Base-by-base conservation (phyloP, 2,797 vertebrate species). In the Lacerta agilis region DNA sequence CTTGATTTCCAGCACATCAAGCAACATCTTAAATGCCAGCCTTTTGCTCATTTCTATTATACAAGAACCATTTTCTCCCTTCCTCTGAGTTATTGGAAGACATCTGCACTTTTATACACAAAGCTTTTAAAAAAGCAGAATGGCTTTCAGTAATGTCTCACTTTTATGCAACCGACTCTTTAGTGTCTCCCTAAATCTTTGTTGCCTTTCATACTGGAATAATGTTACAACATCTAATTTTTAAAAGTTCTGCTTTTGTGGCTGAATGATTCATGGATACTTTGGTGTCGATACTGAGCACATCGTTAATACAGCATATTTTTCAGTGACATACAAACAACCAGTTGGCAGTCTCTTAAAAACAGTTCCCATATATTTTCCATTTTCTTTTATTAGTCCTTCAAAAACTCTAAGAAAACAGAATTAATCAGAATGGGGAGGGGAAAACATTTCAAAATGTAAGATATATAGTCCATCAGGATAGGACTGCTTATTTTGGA, bases 161-260 rank as follows among this genome's bases (percentile, higher is more conserved):
- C 58, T 87, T 67, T 75, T 81, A 89, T 85, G 69, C 83, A 85
- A 81, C 67, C 72, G 85, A 81, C 71, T 89, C 69, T 85, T 85
- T 85, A 86, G 5, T 83, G 41, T 85, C n/a, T 90, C 92, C 5
- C 9, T 78, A 88, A 88, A 61, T 58, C 18, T 5, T 25, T 91
- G 76, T 20, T 90, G 55, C 83, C n/a, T 38, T 90, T 91, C 20
- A 86, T 58, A 72, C 23, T 82, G 49, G 67, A 89, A 89, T 72
- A 83, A 83, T 85, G 58, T 85, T 85, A 41, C 41, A 89, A 75
- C 58, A 75, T 89, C 77, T 90, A 82, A 64, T 84, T 80, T 69
- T 94, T n/a, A 80, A 38, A 94, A 90, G 17, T 86, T 83, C 36
- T 85, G 66, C 58, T 90, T 94, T 94, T 45, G 61, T 55, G 20